Base-by-base conservation (phyloP, 2,113 vertebrate species). In the Eidolon helvum region DNA sequence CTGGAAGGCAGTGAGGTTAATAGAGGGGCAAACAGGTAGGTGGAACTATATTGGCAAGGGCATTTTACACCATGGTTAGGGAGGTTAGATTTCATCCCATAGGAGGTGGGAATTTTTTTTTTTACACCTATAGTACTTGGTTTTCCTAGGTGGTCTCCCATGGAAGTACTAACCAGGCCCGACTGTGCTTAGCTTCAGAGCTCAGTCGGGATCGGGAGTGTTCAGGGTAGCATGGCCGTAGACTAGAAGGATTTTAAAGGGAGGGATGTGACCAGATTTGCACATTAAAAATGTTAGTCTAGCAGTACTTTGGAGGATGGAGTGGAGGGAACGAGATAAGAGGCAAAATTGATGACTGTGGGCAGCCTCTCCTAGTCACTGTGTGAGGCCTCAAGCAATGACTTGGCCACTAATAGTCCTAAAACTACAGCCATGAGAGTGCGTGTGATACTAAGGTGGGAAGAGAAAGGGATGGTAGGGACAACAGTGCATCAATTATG, bases 391-490 rank as follows among this genome's bases (percentile, higher is more conserved):
- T 66, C 21, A 35, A 8, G 66, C 14, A 61, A 24, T 11, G 24
- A 84, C 9, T 9, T 71, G 71, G 57, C 30, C 59, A 43, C 10
- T 22, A 69, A 22, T 19, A 3, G 4, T 35, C 26, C 59, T 90
- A 35, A 80, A 86, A 85, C 26, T 38, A 28, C 30, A 82, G 16
- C 61, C 12, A 33, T 8, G 7, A 53, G 30, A 10, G 14, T 82
- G 16, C 2, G 0, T 3, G 19, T n/a, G 33, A 30, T 33, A 50
- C 40, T 4, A 3, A 14, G 48, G 22, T 19, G 14, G 6, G 11
- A 85, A 61, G 66, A 94, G 26, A 80, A 88, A 86, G 86, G 33
- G 40, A 40, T 1, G 33, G 1, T 10, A 57, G 19, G 35, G 18
- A 45, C 45, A 38, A 14, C 24, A 30, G 10, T 18, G 28, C 8